Evolutionary conservation across 1,140 invertebrate species (phyloP).

Genomic region (Drosophila baimaii): DNA sequence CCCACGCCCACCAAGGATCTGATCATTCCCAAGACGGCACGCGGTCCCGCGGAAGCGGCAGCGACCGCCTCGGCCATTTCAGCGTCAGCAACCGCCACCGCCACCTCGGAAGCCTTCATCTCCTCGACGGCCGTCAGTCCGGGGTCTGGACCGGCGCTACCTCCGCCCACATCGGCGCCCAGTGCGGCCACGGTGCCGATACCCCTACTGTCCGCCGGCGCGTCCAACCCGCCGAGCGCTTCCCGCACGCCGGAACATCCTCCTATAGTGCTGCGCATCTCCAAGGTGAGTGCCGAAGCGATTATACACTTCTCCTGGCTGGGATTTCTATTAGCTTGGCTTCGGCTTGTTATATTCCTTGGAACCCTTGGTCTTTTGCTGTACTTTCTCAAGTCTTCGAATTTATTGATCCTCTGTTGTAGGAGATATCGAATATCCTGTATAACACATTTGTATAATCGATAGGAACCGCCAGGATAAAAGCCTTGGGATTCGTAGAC

Average conservation of each 20-base stretch:
- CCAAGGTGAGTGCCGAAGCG: conserved; percentile 84
- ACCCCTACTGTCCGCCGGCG: conserved; percentile 70
- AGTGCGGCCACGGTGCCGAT: conserved; percentile 73
- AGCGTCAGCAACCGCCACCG: conserved; percentile 14
- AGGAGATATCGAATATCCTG: no score
- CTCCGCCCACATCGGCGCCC: conserved; percentile 62
- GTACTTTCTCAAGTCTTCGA: not conserved
- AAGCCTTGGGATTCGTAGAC: no score
- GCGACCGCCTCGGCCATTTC: conserved; percentile 6
- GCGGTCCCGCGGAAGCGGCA: conserved; percentile 23
- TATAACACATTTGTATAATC: no score
- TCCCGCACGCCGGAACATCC: conserved; percentile 84
- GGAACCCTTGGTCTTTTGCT: not conserved
- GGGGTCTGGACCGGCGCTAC: conserved; percentile 44
- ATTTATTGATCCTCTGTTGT: not conserved
- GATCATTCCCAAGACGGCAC: conserved; percentile 65
- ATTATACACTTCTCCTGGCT: not conserved
- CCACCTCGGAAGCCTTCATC: conserved; percentile 38
- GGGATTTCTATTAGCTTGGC: not conserved
- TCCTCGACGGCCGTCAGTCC: conserved; percentile 27
- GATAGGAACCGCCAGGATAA: no score
- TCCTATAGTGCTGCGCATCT: conserved; percentile 87
- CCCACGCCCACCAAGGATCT: conserved; percentile 83
- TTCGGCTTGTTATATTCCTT: not conserved
- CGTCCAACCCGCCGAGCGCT: conserved; percentile 57